A percentile compares a stretch with the other conserved stretches of the same genome.
Evolutionary conservation across 1,140 invertebrate genomes (phyloP).

Genomic region (Bombus superbus): DNA sequence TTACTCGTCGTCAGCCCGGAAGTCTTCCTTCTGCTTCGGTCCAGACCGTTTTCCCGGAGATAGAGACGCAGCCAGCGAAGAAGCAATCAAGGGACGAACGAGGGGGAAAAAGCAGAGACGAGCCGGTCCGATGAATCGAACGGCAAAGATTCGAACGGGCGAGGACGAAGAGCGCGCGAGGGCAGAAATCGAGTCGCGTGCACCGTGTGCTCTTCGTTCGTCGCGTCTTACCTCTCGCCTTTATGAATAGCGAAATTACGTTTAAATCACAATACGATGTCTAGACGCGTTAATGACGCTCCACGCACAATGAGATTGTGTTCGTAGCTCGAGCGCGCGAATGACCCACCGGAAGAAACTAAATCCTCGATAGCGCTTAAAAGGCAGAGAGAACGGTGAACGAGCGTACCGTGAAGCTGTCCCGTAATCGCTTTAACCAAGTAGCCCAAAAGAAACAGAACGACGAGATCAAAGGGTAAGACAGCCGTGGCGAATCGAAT

Average conservation of each 20-base stretch:
- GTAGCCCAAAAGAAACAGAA: conserved; percentile 10
- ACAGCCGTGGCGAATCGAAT: conserved; percentile 15
- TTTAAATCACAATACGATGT: conserved; percentile 21
- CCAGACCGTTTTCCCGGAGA: conserved; percentile 28
- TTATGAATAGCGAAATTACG: conserved; percentile 23
- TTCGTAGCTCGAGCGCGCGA: background rate
- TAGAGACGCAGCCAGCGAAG: conserved; percentile 50
- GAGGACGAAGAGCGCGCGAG: background rate
- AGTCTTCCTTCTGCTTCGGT: no score
- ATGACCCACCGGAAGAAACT: conserved; percentile 1
- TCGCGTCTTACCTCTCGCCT: background rate
- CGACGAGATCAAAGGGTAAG: conserved; percentile 8
- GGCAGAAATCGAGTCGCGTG: conserved; percentile 3
- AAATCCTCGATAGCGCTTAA: conserved; percentile 8
- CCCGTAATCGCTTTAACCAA: conserved; percentile 13
- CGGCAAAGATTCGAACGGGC: background rate
- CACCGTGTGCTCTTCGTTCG: background rate
- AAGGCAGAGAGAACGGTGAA: background rate
- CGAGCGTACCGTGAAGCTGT: background rate
- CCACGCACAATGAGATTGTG: background rate
- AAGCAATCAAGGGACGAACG: conserved; percentile 57
- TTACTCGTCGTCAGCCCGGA: conserved; percentile 59
- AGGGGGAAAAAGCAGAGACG: conserved; percentile 13
- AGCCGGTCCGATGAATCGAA: conserved; percentile 52
- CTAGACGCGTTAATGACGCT: conserved; percentile 20